phyloP scores from a whole-genome alignment of 2,797 vertebrate species.

The Oreochromis grahami region DNA sequence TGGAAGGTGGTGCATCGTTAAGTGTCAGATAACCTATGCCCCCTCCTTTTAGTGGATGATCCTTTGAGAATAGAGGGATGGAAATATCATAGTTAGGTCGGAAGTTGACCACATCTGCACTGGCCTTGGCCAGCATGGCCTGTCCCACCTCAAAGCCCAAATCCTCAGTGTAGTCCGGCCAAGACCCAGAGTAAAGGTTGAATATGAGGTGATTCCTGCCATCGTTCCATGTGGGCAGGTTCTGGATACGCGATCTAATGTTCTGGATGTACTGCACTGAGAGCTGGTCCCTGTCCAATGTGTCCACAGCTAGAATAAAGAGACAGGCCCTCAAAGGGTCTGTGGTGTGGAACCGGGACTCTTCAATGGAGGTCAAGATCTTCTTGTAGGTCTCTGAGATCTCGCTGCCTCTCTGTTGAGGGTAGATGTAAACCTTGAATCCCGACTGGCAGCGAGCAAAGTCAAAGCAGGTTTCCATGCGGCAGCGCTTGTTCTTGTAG shows the following conservation, averaged over 20 bases:
- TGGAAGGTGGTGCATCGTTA: constrained; percentile 68
- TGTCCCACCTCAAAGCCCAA: constrained; percentile 81
- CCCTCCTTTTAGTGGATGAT: constrained; percentile 76
- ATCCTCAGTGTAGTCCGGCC: constrained; percentile 83
- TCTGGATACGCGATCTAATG: constrained; percentile 72
- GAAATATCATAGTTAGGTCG: constrained; percentile 80
- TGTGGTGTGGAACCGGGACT: constrained; percentile 76
- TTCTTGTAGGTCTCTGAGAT: constrained; percentile 80
- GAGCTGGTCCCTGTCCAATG: constrained; percentile 80
- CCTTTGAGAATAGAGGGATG: constrained; percentile 82
- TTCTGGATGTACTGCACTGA: constrained; percentile 78
- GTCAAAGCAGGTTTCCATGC: constrained; percentile 84
- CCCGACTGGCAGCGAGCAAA: constrained; percentile 74
- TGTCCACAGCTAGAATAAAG: constrained; percentile 79
- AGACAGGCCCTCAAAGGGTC: constrained; percentile 77
- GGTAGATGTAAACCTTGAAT: constrained; percentile 79
- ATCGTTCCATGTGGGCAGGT: constrained; percentile 77
- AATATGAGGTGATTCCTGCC: constrained; percentile 83
- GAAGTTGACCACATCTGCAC: constrained; percentile 78
- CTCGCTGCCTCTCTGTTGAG: constrained; percentile 70
- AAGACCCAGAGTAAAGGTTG: constrained; percentile 82
- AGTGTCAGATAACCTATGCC: constrained; percentile 63
- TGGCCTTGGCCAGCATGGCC: constrained; percentile 81
- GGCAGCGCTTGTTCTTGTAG: constrained; percentile 79
- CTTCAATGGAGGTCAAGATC: constrained; percentile 75